Percentiles rank a stretch among this genome's conserved stretches.
These are phyloP conservation scores for Dinothrombium tinctorium DNA, from an alignment of 1,140 invertebrate genomes.

Conservation along the genomic window DNA sequence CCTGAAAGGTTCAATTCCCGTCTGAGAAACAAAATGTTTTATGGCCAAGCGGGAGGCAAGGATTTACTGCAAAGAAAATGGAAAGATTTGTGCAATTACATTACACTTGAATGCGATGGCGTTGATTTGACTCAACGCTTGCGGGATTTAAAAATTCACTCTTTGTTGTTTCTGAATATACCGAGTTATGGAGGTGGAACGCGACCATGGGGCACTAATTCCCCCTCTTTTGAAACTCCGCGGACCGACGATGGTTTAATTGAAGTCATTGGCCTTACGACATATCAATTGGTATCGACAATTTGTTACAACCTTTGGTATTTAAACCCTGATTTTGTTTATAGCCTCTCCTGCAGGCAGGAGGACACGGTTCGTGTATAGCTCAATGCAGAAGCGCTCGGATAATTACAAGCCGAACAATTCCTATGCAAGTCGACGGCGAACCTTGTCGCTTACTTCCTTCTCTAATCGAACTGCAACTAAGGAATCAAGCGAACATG, in stretches of 20 bases:
- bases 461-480: constrained; percentile 57
- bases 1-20: constrained; percentile 92
- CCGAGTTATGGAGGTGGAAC: constrained; percentile 49
- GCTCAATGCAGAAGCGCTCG: constrained; percentile 74
- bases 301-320: no score
- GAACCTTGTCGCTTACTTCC: constrained; percentile 82
- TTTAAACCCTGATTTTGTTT: no score
- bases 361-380: constrained; percentile 81
- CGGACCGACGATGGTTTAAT: constrained; percentile 76
- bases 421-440: constrained; percentile 79
- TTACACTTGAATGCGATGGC: constrained; percentile 81
- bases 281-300: constrained; percentile 84
- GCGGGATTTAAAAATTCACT: constrained; percentile 77
- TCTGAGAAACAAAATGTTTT: constrained; percentile 89
- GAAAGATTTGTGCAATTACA: constrained; percentile 76
- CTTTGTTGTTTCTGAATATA: constrained; percentile 85
- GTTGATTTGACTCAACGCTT: constrained; percentile 73
- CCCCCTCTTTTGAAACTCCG: constrained; percentile 39
- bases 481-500: constrained; percentile 75
- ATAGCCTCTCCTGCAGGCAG: constrained; percentile 80
- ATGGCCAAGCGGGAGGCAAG: constrained; percentile 88
- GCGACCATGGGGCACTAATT: constrained; percentile 63
- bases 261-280: constrained; percentile 89
- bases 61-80: constrained; percentile 83
- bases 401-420: constrained; percentile 68